A percentile compares a stretch with the other conserved stretches of the same genome.
These are phyloP conservation scores for Alcedo quadribrachys DNA, from an alignment of 2,797 vertebrate genomes.

Conservation along the genomic window DNA sequence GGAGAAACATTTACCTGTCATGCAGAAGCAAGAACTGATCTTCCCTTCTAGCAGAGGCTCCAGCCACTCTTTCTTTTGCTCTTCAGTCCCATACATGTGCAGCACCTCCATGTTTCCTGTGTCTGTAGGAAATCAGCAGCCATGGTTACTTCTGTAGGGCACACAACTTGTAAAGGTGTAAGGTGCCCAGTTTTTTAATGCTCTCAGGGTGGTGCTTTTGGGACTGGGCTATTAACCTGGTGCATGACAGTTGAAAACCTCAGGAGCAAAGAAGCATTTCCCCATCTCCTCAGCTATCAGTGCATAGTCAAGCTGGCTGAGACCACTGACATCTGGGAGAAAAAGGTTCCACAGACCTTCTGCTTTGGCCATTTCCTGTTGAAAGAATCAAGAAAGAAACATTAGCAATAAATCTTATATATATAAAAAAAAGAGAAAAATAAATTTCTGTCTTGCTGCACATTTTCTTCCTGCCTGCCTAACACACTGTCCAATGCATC, in stretches of 20 bases:
- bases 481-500: not conserved
- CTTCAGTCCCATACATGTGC: slow-evolving; percentile 90
- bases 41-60: slow-evolving; percentile 90
- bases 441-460: not conserved
- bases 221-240: slow-evolving; percentile 82
- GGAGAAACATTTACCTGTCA: slow-evolving; percentile 86
- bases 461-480: not conserved
- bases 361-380: slow-evolving; percentile 85
- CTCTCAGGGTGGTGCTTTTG: not conserved
- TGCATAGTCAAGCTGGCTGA: slow-evolving; percentile 92
- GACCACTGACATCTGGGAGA: slow-evolving; percentile 86
- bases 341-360: slow-evolving; percentile 95
- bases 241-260: slow-evolving; percentile 95
- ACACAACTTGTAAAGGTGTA: not conserved
- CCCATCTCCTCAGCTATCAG: slow-evolving; percentile 93
- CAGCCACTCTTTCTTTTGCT: slow-evolving; percentile 91
- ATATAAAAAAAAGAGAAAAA: not conserved
- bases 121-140: slow-evolving; percentile 76
- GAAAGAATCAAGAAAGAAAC: not conserved
- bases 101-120: slow-evolving; percentile 96
- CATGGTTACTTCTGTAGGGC: not conserved
- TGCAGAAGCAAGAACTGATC: slow-evolving; percentile 94
- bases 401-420: not conserved
- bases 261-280: slow-evolving; percentile 85
- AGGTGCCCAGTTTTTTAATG: not conserved